Evolutionary conservation across 2,113 vertebrate species (phyloP), one percentile per base, ranked within the genome.

Genomic region (Pycnonotus jocosus): DNA sequence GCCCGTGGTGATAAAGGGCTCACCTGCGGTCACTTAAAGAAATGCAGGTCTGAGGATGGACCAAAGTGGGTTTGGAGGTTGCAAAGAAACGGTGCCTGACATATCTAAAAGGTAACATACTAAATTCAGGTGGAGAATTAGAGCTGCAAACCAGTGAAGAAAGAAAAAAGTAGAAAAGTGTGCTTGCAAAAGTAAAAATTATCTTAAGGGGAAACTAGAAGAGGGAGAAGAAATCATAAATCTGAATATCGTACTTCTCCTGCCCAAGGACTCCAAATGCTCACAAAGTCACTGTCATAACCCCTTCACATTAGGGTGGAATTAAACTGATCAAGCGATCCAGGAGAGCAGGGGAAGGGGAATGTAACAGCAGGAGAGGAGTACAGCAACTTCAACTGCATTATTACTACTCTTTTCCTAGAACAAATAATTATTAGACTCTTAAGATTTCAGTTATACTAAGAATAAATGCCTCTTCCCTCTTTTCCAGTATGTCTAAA

Each of bases 1-100:
- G 35, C 9, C 42, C 7, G 1, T 11, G 35, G 33, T 33, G 19
- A 12, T 40, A 15, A 85, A 40, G 0, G 0, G 15, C 15, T 89
- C 45, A 14, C 5, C 15, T 9, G 0, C 2, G 0, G 8, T 28
- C n/a, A 10, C 40, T 35, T 37, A n/a, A 80, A 28, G 51, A 53
- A 70, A 30, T 15, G 11, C 18, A 16, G 14, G 11, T 25, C 51
- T 51, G 30, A 19, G 77, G 31, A 28, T 82, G 42, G 16, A 7
- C 4, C 5, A 45, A 68, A 9, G 3, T 35, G 37, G 12, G 1
- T 54, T 68, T 27, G 38, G 9, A 30, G 13, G 8, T 45, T 50
- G 45, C 22, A 25, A 35, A 53, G 28, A 60, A 78, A 31, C 7
- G 33, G 8, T 31, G 50, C 25, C 28, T 64, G 38, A 56, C 5